Evolutionary conservation across 2,797 vertebrate genomes (phyloP), one percentile per base, ranked within the genome.

Genomic region (Xenopus petersii): DNA sequence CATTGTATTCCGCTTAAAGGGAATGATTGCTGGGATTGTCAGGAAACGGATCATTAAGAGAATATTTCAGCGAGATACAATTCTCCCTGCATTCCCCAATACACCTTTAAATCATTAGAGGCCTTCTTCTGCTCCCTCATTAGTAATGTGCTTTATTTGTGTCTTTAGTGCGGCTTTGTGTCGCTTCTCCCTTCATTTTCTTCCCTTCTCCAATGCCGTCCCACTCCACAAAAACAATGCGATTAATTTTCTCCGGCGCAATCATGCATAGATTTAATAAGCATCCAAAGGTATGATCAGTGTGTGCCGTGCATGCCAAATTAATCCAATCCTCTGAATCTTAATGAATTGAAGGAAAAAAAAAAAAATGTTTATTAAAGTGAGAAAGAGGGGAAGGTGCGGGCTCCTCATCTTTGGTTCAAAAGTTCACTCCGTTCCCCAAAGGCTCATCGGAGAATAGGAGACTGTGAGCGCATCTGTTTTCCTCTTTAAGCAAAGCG

Each of bases 361-460:
- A 30, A 30, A 30, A 30, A 86, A 90, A 92, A 91, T 89, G 87
- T 91, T 95, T 95, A 95, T 91, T 91, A 96, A 94, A 94, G 93
- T 91, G 88, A 90, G 91, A 95, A 30, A 93, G 93, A 93, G 93
- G 89, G 92, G 93, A 56, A 90, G 87, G 94, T 90, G 91, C 90
- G 88, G 88, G 88, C 93, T 93, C 83, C 86, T 81, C 78, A 75
- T 93, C 93, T 90, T 91, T 93, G 94, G 96, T 98, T 98, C 95
- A 99, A 98, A 98, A 98, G 96, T 99, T 98, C 96, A 98, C 70
- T 76, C 90, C 88, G 93, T 95, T 95, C 95, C 95, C 96, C 79
- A 76, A 93, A 95, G 94, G 92, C 94, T 95, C 88, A 75, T 93
- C 90, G 92, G 90, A 89, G 89, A 91, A 89, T 91, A 70, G 21